Percentiles rank a stretch among this genome's conserved stretches.
Conservation (phyloP, 2,888 invertebrate genomes). For the Acanthococcus lagerstroemiae region DNA sequence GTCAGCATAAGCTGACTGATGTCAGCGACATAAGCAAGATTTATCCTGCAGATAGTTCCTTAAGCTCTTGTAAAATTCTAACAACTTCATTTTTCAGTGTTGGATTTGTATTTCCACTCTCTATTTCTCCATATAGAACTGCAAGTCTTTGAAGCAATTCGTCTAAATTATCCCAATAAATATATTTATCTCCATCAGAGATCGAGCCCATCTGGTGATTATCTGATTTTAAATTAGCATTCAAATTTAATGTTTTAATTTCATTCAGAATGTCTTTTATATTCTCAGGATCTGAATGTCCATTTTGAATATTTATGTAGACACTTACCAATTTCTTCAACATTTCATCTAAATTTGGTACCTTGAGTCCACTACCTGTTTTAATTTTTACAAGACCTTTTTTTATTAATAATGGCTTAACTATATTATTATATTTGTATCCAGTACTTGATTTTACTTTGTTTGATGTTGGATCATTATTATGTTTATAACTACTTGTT, state of each 20-base stretch:
- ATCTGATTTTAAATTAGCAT: background rate
- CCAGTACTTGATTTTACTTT: background rate
- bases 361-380: background rate
- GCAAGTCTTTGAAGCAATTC: background rate
- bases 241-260: constrained; percentile 4
- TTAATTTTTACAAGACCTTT: background rate
- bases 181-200: background rate
- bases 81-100: background rate
- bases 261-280: background rate
- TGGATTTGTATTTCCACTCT: background rate
- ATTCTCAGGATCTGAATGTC: background rate
- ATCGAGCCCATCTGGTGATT: too few species aligned
- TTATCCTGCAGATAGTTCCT: background rate
- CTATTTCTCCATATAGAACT: background rate
- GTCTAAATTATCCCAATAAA: background rate
- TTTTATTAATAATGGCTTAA: background rate
- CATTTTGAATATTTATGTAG: constrained; percentile 7
- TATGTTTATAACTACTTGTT: constrained; percentile 8
- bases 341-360: background rate
- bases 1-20: background rate
- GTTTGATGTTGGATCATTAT: background rate
- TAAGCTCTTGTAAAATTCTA: constrained; percentile 9
- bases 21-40: background rate
- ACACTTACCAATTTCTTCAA: constrained; percentile 7
- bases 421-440: background rate